These are phyloP conservation scores for Sycophila texana DNA, from an alignment of 2,888 invertebrate species.

Conservation along the genomic window DNA sequence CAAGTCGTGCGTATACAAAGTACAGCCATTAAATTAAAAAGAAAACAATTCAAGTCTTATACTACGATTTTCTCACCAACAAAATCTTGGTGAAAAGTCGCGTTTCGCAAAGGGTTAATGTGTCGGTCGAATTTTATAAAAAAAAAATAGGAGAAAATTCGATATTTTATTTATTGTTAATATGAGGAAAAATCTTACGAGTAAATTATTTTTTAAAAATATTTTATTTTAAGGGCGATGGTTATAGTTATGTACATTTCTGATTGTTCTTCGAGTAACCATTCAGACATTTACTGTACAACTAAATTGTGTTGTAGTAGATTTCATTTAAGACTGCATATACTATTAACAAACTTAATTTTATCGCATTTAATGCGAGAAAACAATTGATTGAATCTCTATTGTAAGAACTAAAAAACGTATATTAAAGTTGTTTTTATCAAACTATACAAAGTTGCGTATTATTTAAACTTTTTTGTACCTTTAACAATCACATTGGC, in stretches of 20 bases:
- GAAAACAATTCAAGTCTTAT: no score
- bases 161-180: no score
- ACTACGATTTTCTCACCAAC: no score
- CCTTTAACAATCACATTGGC: slow-evolving; percentile 28
- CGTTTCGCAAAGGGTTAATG: background rate
- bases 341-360: background rate
- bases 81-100: no score
- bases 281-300: slow-evolving; percentile 3
- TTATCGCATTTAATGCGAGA: background rate
- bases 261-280: background rate
- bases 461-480: slow-evolving; percentile 20
- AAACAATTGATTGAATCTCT: background rate
- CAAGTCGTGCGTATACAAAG: no score
- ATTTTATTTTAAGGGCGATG: slow-evolving; percentile 7
- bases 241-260: slow-evolving; percentile 6
- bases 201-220: background rate
- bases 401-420: slow-evolving; percentile 25
- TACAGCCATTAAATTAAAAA: no score
- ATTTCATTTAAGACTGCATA: slow-evolving; percentile 7
- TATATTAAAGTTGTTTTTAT: slow-evolving; percentile 47
- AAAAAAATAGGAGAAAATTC: background rate
- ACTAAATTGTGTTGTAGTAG: slow-evolving; percentile 4
- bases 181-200: no score
- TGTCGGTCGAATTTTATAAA: slow-evolving; percentile 3
- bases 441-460: slow-evolving; percentile 25